Base-by-base conservation (phyloP, 2,113 vertebrate genomes). In the Myiozetetes cayanensis region DNA sequence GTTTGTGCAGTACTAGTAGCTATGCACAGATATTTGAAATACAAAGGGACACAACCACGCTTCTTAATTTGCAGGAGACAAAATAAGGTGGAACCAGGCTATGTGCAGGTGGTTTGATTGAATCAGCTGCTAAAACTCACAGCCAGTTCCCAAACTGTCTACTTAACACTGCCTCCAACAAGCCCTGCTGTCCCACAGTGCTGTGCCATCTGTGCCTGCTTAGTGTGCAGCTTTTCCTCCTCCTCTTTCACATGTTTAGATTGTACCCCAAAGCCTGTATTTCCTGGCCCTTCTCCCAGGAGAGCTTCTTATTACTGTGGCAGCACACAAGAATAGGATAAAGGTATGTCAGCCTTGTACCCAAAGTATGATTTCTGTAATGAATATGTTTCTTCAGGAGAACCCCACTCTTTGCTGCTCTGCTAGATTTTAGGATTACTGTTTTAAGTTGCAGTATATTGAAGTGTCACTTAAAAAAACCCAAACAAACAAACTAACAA, bases 101-200 rank as follows among this genome's bases (percentile, higher is more conserved):
- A 25, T 20, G 68, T 1, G 35, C 90, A 93, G 94, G 95, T 94
- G 94, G 89, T 61, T 94, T 71, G 89, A 89, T 52, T 83, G 86
- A 94, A 93, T 93, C 92, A 94, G 91, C 94, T 95, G 91, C 91
- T 96, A 80, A 97, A 94, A 87, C 93, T 94, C 91, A 47, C 91
- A 95, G 89, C 83, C 89, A 89, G 94, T 37, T 97, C 94, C 84
- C 96, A 94, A 90, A 92, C 94, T 94, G 95, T 89, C 94, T 97
- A 81, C 76, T 95, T 96, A 95, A 71, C 95, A 31, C 76, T 78
- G 94, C 94, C 89, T 97, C 93, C 95, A 90, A 89, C 73, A 7
- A 90, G 72, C 52, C 56, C 86, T 89, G 89, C 91, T 92, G 89
- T 96, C 94, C 94, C 91, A 39, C 94, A 35, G 86, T 17, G 91